Evolutionary conservation across 2,888 invertebrate genomes (phyloP).

Genomic region (Sinotaia quadrata): DNA sequence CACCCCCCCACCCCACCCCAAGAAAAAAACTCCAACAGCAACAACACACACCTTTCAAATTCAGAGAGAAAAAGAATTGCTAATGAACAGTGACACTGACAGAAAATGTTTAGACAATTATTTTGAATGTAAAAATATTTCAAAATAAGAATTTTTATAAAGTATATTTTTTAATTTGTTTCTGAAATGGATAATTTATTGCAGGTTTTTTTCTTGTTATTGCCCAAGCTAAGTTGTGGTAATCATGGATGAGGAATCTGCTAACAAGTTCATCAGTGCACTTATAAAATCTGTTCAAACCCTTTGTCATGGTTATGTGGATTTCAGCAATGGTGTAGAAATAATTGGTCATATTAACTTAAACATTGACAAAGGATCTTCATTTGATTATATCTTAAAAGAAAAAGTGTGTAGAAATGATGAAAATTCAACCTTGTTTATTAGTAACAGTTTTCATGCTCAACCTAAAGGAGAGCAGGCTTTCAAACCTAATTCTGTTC

Average conservation of each 20-base stretch:
- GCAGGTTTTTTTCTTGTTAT: too few relatives aligned
- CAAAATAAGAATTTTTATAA: too few relatives aligned
- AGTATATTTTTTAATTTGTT: too few relatives aligned
- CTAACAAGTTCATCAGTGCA: slow-evolving; percentile 37
- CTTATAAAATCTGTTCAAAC: slow-evolving; percentile 38
- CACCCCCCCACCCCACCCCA: too few relatives aligned
- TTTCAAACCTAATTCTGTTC: slow-evolving; percentile 27
- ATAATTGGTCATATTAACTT: slow-evolving; percentile 38
- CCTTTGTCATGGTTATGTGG: slow-evolving; percentile 39
- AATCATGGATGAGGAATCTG: slow-evolving; percentile 34
- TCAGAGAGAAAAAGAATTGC: too few relatives aligned
- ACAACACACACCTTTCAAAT: too few relatives aligned
- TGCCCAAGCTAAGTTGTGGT: not conserved
- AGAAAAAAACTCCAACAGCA: too few relatives aligned
- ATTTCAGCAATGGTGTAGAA: slow-evolving; percentile 38
- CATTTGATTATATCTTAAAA: slow-evolving; percentile 36
- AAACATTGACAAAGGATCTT: slow-evolving; percentile 34
- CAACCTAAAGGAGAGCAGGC: slow-evolving; percentile 31
- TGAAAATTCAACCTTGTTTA: slow-evolving; percentile 38
- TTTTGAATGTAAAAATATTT: too few relatives aligned
- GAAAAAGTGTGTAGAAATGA: slow-evolving; percentile 40
- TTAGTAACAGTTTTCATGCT: slow-evolving; percentile 40
- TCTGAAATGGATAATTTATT: too few relatives aligned
- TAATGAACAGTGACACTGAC: too few relatives aligned
- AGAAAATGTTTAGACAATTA: too few relatives aligned